Base-by-base conservation (phyloP, 2,888 invertebrate genomes). In the Dione juno region DNA sequence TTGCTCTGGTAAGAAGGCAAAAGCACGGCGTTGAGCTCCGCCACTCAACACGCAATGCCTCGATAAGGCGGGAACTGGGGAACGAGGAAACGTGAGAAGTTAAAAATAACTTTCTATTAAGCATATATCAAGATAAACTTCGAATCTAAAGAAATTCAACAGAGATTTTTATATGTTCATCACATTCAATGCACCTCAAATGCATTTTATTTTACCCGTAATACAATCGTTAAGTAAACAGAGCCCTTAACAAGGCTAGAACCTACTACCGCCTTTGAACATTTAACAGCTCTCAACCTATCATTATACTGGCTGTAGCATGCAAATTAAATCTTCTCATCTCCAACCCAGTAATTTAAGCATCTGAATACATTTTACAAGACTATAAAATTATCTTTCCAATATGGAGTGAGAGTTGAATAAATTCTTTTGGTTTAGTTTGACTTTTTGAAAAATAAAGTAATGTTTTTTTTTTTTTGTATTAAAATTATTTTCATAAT, bases 301-400 rank as follows among this genome's bases (percentile, higher is more conserved):
- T 59, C 67, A 72, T 65, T 54, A 53, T 53, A 63, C 14, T 40
- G 37, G 45, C 48, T 61, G 50, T 52, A 57, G 64, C 57, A 69
- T 65, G 71, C 74, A 71, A 74, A 71, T 71, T 69, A 71, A 69
- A 69, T 59, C 74, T 71, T 43, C 50, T 71, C 71, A 68, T 67
- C 59, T 58, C 37, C 48, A 64, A 61, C 65, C 40, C n/a, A 37
- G 71, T 57, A 71, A 71, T 74, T 74, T 71, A 66, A 67, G 41
- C 45, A 64, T 69, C 63, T 54, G 66, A 40, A 53, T 67, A 64
- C 65, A 67, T 72, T 70, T 65, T 41, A 65, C 52, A 43, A 53
- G 37, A 64, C 64, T 50, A 64, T 64, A 52, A 64, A 64, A 64
- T 52, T 52, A 52, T 50, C 50, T 64, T 64, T 52, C 50, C 19